Evolutionary conservation across 2,888 invertebrate species (phyloP).

Genomic region (Eurytoma adleriae): DNA sequence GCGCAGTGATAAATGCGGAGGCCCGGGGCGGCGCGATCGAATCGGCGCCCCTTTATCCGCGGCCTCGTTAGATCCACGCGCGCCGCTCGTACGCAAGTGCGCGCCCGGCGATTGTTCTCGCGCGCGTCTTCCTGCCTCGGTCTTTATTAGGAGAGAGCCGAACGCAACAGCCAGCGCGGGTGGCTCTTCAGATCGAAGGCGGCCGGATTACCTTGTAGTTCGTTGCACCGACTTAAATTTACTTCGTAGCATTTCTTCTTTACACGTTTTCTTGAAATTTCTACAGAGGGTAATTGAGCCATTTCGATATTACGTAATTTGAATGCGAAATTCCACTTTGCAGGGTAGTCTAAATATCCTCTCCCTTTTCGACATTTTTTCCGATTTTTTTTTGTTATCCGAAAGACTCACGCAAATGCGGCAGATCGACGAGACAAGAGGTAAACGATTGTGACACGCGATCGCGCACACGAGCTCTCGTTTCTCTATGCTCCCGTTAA

Average conservation of each 20-base stretch:
- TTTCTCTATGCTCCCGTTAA: neutral
- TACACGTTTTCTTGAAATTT: no score
- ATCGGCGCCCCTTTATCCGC: constrained; percentile 37
- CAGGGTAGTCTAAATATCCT: no score
- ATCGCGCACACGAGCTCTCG: constrained; percentile 8
- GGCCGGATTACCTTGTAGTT: neutral
- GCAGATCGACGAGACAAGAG: neutral
- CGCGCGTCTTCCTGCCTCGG: neutral
- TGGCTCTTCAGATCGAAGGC: neutral
- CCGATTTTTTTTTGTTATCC: neutral
- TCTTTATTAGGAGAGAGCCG: neutral
- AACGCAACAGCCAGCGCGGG: no score
- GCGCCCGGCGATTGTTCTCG: constrained; percentile 1
- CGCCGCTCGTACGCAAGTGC: neutral
- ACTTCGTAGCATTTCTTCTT: no score
- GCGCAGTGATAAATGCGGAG: neutral
- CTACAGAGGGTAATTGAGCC: no score
- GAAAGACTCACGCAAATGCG: constrained; percentile 23
- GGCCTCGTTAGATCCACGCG: constrained; percentile 24
- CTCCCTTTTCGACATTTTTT: neutral
- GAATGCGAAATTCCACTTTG: no score
- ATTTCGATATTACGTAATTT: no score
- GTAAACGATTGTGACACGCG: constrained; percentile 40
- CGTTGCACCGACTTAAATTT: neutral
- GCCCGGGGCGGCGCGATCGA: neutral